Evolutionary conservation across 2,113 vertebrate species (phyloP).

Genomic region (Platichthys stellatus): DNA sequence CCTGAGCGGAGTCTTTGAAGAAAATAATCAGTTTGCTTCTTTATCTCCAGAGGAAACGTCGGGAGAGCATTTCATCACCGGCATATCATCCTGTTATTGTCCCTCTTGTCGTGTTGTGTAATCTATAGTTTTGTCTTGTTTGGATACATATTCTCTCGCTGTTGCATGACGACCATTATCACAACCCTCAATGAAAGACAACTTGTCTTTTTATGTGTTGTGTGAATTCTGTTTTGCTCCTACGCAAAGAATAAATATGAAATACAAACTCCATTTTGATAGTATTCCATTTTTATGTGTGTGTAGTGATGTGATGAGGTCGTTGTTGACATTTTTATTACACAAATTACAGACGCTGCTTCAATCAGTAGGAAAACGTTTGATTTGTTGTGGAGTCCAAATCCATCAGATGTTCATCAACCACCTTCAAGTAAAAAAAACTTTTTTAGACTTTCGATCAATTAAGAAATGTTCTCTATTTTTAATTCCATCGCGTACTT

Average conservation of each 20-base stretch:
- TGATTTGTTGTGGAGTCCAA: constrained; percentile 41
- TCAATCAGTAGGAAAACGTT: constrained; percentile 46
- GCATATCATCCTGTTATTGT: background rate
- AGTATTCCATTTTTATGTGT: background rate
- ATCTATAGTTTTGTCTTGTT: background rate
- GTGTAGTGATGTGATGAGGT: constrained; percentile 1
- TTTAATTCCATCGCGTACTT: background rate
- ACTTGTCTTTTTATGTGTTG: background rate
- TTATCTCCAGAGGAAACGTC: background rate
- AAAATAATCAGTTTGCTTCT: background rate
- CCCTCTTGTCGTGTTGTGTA: background rate
- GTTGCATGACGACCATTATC: constrained; percentile 1
- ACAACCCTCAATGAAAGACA: background rate
- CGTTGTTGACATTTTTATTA: constrained; percentile 40
- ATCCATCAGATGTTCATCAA: constrained; percentile 63
- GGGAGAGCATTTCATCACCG: background rate
- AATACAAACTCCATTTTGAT: constrained; percentile 6
- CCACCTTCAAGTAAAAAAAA: constrained; percentile 60
- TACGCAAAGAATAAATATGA: constrained; percentile 14
- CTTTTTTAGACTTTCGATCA: constrained; percentile 38
- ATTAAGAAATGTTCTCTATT: background rate
- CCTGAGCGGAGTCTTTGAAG: constrained; percentile 39
- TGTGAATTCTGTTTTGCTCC: background rate
- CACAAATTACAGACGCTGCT: constrained; percentile 25
- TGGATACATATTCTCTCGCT: background rate